Evolutionary conservation across 2,113 vertebrate genomes (phyloP), one percentile per base, ranked within the genome.

Genomic region (Empidonax traillii): DNA sequence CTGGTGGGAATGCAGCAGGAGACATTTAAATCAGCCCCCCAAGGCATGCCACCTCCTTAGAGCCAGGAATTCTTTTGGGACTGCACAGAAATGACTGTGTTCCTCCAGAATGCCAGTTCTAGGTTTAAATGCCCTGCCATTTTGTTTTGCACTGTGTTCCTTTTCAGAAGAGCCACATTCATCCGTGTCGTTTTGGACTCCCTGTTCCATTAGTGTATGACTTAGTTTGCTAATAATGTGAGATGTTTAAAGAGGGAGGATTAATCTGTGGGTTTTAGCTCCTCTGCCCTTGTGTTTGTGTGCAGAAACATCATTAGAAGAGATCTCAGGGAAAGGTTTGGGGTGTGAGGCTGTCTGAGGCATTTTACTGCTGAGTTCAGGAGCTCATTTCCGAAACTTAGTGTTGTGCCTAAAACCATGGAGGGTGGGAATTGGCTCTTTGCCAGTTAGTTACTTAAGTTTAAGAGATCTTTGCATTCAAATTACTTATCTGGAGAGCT

Each of bases 361-460:
- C 53, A 1, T 87, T 90, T 76, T 55, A 37, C 65, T 78, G 47
- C 84, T 10, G 52, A 33, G 71, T 75, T 91, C 30, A 18, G 52
- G 89, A 94, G 33, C 87, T 87, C 39, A 1, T 49, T 62, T 77
- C 94, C 89, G 68, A 92, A 94, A 87, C 66, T 87, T 35, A 3
- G 39, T 27, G 56, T 76, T 74, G n/a, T 85, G 88, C 90, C 89
- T 77, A 23, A 93, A 95, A 88, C 91, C 8, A 2, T 2, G 59
- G 47, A 91, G 87, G 88, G 84, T 39, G 93, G 81, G 80, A 79
- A 4, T 88, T 98, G 97, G 96, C 80, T 96, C 53, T 22, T 75
- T 96, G 97, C 97, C 98, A 97, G 94, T 96, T 81, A 66, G 93
- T 97, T 96, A 97, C 98, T 98, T 98, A 96, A 97, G 96, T 87